Evolutionary conservation across 30 jellyfish, hydroid and myxozoan genomes (phyloP), one percentile per base, ranked within the genome.

Genomic region (Cassiopea andromeda): DNA sequence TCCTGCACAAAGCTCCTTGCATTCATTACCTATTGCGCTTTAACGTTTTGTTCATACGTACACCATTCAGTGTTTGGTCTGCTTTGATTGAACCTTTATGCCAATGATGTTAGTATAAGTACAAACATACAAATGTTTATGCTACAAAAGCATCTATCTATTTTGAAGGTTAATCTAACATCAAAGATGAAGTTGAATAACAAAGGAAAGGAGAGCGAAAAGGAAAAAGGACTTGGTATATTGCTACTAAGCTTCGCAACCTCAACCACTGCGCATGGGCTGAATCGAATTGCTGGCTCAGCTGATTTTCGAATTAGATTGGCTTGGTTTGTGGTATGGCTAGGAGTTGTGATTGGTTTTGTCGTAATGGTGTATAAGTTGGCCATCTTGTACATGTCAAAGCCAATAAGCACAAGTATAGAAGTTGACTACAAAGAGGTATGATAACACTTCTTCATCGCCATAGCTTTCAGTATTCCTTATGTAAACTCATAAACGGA

Each of bases 261-360:
- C 16, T 61, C 95, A 9, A 87, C 95, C 70, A 87, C 95, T 8
- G 95, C 95, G 44, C 95, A 87, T 87, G 95, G 95, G 12, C 77
- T 87, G 46, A 58, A 85, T 66, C 90, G 86, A 47, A 87, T 87
- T 64, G 95, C 95, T 19, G 83, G 80, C 15, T 81, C 95, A 64
- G 49, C 90, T 54, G 82, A 69, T 27, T 60, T 15, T 13, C 81
- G 73, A 13, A 38, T 78, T 75, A 87, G 69, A 57, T 17, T 87
- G 44, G 27, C 87, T 46, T 87, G 95, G 95, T 71, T 80, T 1
- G 7, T 78, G 1, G 81, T 74, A 0, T 80, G 90, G 90, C 70
- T 78, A 1, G 87, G 86, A 13, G 90, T 78, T 15, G 43, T 87
- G 80, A 69, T 59, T 1, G 46, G 78, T 45, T 87, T 87, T 69